These are phyloP conservation scores for Monopterus albus DNA, from an alignment of 2,113 vertebrate genomes.

Conservation along the genomic window DNA sequence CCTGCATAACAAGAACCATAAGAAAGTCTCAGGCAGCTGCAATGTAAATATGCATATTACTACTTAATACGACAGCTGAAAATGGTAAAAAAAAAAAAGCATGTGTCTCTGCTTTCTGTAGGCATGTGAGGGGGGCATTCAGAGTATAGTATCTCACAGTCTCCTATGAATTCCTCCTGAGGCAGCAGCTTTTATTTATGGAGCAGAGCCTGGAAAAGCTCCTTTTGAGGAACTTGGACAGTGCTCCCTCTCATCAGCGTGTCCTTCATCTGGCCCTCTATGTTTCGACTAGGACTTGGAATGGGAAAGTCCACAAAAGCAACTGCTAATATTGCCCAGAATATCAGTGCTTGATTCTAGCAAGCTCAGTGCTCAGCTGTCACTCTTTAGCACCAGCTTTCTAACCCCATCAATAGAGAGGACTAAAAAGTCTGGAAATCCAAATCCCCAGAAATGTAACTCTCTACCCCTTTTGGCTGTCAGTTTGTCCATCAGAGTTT, in stretches of 20 bases:
- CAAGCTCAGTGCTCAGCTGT: conserved; percentile 3
- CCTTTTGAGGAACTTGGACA: conserved; percentile 34
- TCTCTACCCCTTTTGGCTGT: conserved; percentile 7
- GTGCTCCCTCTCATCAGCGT: not conserved
- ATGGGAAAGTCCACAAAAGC: conserved; percentile 1
- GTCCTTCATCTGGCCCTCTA: not conserved
- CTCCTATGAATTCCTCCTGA: conserved; percentile 13
- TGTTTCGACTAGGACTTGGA: conserved; percentile 5
- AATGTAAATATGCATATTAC: not conserved
- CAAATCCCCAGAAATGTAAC: conserved; percentile 39
- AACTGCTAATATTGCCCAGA: not conserved
- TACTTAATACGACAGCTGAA: conserved; percentile 3
- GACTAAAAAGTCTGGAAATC: conserved; percentile 6
- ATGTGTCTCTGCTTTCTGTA: not conserved
- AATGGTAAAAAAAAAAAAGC: conserved; percentile 40
- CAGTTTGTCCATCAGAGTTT: conserved; percentile 28
- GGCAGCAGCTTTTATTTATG: conserved; percentile 57
- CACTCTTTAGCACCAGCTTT: conserved; percentile 18
- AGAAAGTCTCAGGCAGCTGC: not conserved
- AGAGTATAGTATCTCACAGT: conserved; percentile 27
- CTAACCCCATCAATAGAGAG: conserved; percentile 6
- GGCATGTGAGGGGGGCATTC: conserved; percentile 32
- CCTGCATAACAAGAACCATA: not conserved
- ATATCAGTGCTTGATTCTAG: not conserved
- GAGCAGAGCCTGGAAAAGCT: conserved; percentile 35